phyloP scores from a whole-genome alignment of 2,797 vertebrate genomes.

The Austrolebias charrua region DNA sequence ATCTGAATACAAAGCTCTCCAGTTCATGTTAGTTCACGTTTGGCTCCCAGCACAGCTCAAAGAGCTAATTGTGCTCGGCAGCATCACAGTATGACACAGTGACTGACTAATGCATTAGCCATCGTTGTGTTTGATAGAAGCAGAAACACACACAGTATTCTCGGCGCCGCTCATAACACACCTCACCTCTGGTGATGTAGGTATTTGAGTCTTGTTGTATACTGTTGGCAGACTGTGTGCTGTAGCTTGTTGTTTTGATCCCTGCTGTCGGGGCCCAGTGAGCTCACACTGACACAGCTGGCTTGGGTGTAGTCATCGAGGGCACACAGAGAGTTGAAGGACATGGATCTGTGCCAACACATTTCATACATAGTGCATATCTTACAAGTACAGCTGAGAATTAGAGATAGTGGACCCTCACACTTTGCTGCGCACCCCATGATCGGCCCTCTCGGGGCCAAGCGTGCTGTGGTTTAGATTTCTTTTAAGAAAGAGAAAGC shows the following conservation, averaged over 20 bases:
- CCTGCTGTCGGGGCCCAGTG: slow-evolving; percentile 71
- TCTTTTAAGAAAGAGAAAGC: slow-evolving; percentile 62
- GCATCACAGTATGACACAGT: slow-evolving; percentile 60
- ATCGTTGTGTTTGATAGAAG: slow-evolving; percentile 54
- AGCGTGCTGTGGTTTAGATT: slow-evolving; percentile 50
- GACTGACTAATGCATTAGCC: slow-evolving; percentile 70
- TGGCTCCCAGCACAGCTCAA: slow-evolving; percentile 47
- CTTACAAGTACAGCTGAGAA: slow-evolving; percentile 71
- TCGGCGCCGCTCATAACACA: slow-evolving; percentile 28
- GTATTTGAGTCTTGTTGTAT: slow-evolving; percentile 47
- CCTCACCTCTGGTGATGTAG: slow-evolving; percentile 58
- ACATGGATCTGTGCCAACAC: slow-evolving; percentile 79
- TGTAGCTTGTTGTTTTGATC: slow-evolving; percentile 78
- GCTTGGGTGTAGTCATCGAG: slow-evolving; percentile 67
- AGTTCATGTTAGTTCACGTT: slow-evolving; percentile 71
- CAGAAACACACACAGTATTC: slow-evolving; percentile 14
- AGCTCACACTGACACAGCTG: slow-evolving; percentile 73
- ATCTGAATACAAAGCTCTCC: slow-evolving; percentile 58
- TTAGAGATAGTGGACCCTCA: slow-evolving; percentile 67
- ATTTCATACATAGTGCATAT: slow-evolving; percentile 79
- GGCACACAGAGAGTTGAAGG: slow-evolving; percentile 77
- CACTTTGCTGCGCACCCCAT: slow-evolving; percentile 68
- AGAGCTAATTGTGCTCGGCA: slow-evolving; percentile 63
- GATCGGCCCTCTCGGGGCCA: slow-evolving; percentile 74
- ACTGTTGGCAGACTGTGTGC: slow-evolving; percentile 53